Evolutionary conservation across 2,797 vertebrate species (phyloP).

Genomic region (Carduelis carduelis): DNA sequence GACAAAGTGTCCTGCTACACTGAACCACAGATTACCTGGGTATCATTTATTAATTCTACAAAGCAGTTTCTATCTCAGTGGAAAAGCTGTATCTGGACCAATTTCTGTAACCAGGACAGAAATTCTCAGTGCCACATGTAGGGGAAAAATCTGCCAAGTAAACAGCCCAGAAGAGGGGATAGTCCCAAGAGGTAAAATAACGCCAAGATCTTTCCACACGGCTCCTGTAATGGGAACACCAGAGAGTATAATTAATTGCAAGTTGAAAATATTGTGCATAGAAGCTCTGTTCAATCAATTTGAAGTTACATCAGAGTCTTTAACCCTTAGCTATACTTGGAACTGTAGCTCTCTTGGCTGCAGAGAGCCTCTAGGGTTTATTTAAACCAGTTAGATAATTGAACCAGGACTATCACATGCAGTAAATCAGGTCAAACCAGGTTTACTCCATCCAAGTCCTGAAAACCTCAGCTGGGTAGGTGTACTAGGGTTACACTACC

Average conservation of each 20-base stretch:
- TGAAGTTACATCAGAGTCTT: neutral
- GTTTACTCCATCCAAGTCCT: neutral
- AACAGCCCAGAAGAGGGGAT: neutral
- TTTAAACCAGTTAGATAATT: neutral
- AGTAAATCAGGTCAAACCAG: fast-evolving
- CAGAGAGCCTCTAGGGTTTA: neutral
- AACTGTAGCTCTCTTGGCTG: neutral
- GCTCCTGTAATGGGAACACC: neutral
- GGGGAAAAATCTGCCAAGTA: neutral
- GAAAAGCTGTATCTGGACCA: neutral
- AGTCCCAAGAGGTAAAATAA: neutral
- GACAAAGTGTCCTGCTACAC: neutral
- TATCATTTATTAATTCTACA: neutral
- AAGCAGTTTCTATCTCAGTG: neutral
- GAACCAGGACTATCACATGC: neutral
- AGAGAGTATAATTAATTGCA: neutral
- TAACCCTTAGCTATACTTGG: neutral
- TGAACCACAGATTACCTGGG: neutral
- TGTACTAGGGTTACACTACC: neutral
- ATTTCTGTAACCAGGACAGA: neutral
- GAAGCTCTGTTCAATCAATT: neutral
- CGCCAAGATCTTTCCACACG: neutral
- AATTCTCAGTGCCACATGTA: fast-evolving
- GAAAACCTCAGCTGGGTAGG: neutral
- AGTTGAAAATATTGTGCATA: neutral